Evolutionary conservation across 2,888 invertebrate genomes (phyloP).

Genomic region (Uropetala carovei): DNA sequence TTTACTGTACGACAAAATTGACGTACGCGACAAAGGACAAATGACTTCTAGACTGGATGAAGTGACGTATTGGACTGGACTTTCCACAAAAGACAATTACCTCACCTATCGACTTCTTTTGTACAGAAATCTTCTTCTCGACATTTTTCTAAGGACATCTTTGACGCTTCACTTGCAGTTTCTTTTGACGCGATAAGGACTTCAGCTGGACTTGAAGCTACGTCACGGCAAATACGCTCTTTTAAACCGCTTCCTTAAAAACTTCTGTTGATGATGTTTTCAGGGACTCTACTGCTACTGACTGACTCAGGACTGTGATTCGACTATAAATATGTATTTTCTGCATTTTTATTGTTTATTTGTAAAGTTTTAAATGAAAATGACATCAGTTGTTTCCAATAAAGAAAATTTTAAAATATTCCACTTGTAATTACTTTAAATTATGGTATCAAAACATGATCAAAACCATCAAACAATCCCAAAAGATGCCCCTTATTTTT

Average conservation of each 20-base stretch:
- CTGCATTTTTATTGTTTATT: slow-evolving; percentile 12
- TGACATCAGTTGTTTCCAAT: slow-evolving; percentile 43
- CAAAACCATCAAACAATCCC: too few species aligned
- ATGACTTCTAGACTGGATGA: background rate
- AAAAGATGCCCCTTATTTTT: too few species aligned
- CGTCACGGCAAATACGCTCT: background rate
- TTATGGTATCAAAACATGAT: too few species aligned
- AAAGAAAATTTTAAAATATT: slow-evolving; percentile 9
- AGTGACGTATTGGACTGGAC: slow-evolving; percentile 5
- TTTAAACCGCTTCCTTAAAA: background rate
- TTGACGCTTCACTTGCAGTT: background rate
- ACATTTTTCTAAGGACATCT: background rate
- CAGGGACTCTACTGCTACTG: slow-evolving; percentile 29
- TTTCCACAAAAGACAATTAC: background rate
- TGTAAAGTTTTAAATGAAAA: slow-evolving; percentile 30
- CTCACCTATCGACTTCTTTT: slow-evolving; percentile 24
- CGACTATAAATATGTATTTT: slow-evolving; percentile 11
- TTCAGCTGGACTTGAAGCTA: slow-evolving; percentile 40
- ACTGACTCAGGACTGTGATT: slow-evolving; percentile 63
- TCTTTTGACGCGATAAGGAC: background rate
- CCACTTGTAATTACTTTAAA: background rate
- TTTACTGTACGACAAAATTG: background rate
- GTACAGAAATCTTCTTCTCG: slow-evolving; percentile 9
- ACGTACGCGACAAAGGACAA: background rate
- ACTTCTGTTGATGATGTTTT: background rate